A percentile compares a stretch with the other conserved stretches of the same genome.
Conservation (phyloP, 2,113 vertebrate genomes). For the Gallinago jamesoni region DNA sequence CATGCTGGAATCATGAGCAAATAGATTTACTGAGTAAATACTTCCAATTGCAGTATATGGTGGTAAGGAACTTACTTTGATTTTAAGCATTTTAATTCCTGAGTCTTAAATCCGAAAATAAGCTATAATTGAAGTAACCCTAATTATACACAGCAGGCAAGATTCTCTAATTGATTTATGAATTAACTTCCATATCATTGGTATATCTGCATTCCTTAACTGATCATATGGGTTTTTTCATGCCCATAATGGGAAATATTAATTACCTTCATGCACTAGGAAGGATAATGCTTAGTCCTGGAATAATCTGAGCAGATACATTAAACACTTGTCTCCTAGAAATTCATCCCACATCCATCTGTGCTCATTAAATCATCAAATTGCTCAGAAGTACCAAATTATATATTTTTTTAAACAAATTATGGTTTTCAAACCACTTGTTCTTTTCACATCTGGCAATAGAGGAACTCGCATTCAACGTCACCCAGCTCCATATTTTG, state of each 20-base stretch:
- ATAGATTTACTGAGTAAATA: neutral
- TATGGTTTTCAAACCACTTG: slow-evolving; percentile 65
- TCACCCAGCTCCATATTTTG: slow-evolving; percentile 28
- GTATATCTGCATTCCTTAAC: slow-evolving; percentile 45
- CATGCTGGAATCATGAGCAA: neutral
- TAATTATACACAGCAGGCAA: slow-evolving; percentile 59
- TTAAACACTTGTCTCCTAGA: slow-evolving; percentile 58
- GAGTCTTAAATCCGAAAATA: slow-evolving; percentile 43
- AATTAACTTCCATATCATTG: slow-evolving; percentile 24
- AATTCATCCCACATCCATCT: slow-evolving; percentile 70
- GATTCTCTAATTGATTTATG: slow-evolving; percentile 59
- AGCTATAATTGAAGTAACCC: slow-evolving; percentile 55
- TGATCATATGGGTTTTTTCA: slow-evolving; percentile 42
- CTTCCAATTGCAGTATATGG: neutral
- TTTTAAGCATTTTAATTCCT: slow-evolving; percentile 43
- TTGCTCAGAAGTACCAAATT: slow-evolving; percentile 70
- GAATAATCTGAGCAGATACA: slow-evolving; percentile 66
- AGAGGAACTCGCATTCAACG: neutral
- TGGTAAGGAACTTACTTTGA: slow-evolving; percentile 9
- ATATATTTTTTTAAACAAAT: slow-evolving; percentile 60
- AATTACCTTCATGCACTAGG: slow-evolving; percentile 55
- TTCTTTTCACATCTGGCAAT: slow-evolving; percentile 70
- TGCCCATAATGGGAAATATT: slow-evolving; percentile 60
- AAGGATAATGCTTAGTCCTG: slow-evolving; percentile 61
- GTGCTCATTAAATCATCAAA: slow-evolving; percentile 71